Evolutionary conservation across 2,113 vertebrate genomes (phyloP).

Genomic region (Micronycteris hirsuta): DNA sequence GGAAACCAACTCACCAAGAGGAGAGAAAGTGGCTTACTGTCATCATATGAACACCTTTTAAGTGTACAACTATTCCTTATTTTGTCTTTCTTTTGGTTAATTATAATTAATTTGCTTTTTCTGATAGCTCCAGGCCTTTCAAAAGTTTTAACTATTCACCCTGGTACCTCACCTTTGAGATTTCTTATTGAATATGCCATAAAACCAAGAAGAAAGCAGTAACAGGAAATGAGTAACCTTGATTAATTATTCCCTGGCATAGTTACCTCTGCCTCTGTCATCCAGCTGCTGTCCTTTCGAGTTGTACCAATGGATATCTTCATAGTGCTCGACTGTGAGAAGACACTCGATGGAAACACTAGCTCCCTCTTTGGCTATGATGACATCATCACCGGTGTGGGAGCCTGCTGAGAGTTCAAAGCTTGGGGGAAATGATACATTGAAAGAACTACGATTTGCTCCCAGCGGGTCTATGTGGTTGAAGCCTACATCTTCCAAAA

Average conservation of each 20-base stretch:
- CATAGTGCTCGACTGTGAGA: conserved; percentile 77
- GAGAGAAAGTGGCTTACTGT: not conserved
- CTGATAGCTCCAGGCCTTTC: not conserved
- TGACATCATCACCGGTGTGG: conserved; percentile 75
- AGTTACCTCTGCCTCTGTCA: conserved; percentile 79
- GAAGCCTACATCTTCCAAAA: conserved; percentile 76
- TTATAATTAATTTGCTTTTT: not conserved
- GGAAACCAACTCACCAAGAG: not conserved
- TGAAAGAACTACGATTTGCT: conserved; percentile 59
- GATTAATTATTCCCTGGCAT: not conserved
- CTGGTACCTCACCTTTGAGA: not conserved
- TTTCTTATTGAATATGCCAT: not conserved
- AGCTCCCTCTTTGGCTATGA: conserved; percentile 90
- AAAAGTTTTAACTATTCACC: not conserved
- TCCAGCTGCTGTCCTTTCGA: conserved; percentile 85
- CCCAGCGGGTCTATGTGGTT: conserved; percentile 48
- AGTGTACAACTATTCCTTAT: not conserved
- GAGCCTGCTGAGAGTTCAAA: conserved; percentile 63
- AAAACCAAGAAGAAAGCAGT: not conserved
- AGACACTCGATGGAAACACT: conserved; percentile 89
- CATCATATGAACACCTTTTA: not conserved
- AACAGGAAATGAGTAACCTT: not conserved
- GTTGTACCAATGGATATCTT: conserved; percentile 89
- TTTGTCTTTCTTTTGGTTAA: not conserved
- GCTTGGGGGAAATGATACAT: conserved; percentile 67